Percentiles rank a stretch among this genome's conserved stretches.
Conservation (phyloP, 2,888 invertebrate genomes). For the Cosmia trapezina region DNA sequence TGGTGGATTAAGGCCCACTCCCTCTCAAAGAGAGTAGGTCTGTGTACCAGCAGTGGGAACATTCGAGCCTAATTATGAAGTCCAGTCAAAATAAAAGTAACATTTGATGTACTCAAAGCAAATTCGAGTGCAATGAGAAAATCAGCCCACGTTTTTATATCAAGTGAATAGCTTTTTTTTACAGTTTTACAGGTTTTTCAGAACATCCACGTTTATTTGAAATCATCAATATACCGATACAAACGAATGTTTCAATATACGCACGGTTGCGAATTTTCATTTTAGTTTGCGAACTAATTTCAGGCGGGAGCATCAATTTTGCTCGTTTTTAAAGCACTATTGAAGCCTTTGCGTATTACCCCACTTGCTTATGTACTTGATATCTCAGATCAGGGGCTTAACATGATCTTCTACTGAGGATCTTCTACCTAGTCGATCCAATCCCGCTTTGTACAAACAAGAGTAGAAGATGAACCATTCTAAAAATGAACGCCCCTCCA, state of each 20-base stretch:
- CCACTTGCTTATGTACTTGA: slow-evolving; percentile 23
- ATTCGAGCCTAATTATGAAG: too few species aligned
- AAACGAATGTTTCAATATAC: slow-evolving; percentile 15
- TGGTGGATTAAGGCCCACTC: too few species aligned
- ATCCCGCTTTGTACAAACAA: not conserved
- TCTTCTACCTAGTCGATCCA: not conserved
- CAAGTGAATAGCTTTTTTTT: slow-evolving; percentile 3
- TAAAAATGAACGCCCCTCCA: too few species aligned
- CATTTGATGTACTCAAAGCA: not conserved
- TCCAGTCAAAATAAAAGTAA: not conserved
- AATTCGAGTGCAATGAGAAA: slow-evolving; percentile 9
- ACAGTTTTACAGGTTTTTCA: not conserved
- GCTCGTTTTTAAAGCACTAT: slow-evolving; percentile 20
- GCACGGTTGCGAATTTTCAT: not conserved
- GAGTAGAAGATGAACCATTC: not conserved
- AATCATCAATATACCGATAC: slow-evolving; percentile 12
- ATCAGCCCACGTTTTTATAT: not conserved
- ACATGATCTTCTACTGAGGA: slow-evolving; percentile 20
- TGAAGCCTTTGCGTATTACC: slow-evolving; percentile 39
- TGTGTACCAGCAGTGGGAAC: too few species aligned
- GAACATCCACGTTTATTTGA: slow-evolving; percentile 14
- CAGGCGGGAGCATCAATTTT: slow-evolving; percentile 1
- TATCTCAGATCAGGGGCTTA: slow-evolving; percentile 25
- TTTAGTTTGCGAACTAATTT: slow-evolving; percentile 25
- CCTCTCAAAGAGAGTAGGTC: too few species aligned